Conservation (phyloP, 2,113 vertebrate genomes). For the Fukomys damarensis region DNA sequence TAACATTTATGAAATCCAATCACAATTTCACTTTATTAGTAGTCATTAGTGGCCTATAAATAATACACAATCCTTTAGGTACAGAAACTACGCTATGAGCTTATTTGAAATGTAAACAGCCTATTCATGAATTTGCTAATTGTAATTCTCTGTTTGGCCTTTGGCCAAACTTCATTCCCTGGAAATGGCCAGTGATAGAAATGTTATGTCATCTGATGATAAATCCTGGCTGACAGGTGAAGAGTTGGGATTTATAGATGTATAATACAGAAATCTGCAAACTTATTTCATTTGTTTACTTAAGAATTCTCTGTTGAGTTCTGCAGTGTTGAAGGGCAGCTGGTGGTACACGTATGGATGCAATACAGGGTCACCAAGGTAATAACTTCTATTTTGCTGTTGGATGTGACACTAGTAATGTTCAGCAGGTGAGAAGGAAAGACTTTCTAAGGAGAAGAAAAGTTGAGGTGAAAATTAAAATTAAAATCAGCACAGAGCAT, state of each 20-base stretch:
- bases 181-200: conserved; percentile 74
- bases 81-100: conserved; percentile 64
- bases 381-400: conserved; percentile 19
- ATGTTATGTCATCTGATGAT: conserved; percentile 42
- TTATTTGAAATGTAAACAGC: conserved; percentile 80
- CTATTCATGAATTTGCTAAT: conserved; percentile 77
- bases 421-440: neutral
- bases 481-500: neutral
- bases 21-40: conserved; percentile 67
- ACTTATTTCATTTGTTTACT: neutral
- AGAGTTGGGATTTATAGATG: conserved; percentile 13
- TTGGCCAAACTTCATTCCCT: conserved; percentile 70
- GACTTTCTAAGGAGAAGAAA: neutral
- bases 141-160: conserved; percentile 73
- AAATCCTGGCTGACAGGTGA: conserved; percentile 1
- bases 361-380: neutral
- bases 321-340: neutral
- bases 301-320: neutral
- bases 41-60: conserved; percentile 75
- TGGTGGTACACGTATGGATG: neutral
- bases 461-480: neutral
- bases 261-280: neutral
- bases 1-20: conserved; percentile 62
- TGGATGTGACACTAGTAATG: neutral
- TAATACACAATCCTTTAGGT: conserved; percentile 64